A percentile compares a stretch with the other conserved stretches of the same genome.
phyloP scores from a whole-genome alignment of 2,888 invertebrate species.

The Drosophila mulleri region DNA sequence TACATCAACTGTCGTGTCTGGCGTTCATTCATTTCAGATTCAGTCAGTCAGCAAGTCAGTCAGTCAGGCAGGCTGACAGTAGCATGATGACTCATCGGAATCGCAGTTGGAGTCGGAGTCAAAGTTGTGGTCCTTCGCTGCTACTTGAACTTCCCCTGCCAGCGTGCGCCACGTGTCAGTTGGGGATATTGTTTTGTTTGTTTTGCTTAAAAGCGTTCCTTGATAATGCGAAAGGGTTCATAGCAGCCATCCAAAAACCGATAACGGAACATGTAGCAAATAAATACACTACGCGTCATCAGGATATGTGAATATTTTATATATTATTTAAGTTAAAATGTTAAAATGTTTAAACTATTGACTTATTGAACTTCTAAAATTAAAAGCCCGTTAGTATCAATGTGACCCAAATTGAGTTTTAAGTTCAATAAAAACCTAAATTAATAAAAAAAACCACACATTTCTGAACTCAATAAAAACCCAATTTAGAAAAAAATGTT shows the following conservation, averaged over 20 bases:
- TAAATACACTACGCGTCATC: neutral
- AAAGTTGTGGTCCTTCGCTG: slow-evolving; percentile 1
- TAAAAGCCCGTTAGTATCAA: no score
- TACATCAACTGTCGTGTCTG: slow-evolving; percentile 28
- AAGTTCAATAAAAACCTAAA: no score
- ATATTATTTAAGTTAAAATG: no score
- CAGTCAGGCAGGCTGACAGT: slow-evolving; percentile 5
- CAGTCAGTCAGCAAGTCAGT: slow-evolving; percentile 31
- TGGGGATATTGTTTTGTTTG: slow-evolving; percentile 49
- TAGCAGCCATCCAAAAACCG: slow-evolving; percentile 1
- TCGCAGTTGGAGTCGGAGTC: neutral
- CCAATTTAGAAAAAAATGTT: neutral
- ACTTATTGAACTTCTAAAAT: neutral
- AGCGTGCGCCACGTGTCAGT: slow-evolving; percentile 54
- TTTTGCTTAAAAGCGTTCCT: slow-evolving; percentile 66
- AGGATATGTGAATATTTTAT: neutral
- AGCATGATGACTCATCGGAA: slow-evolving; percentile 57
- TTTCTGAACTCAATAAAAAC: no score
- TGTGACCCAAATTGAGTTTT: no score
- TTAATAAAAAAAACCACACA: no score
- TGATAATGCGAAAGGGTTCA: slow-evolving; percentile 52
- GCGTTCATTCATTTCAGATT: slow-evolving; percentile 44
- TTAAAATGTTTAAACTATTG: neutral
- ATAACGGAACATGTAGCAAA: neutral
- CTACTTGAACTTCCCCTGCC: neutral